Base-by-base conservation (phyloP, 2,113 vertebrate species). In the Accipiter cooperii region DNA sequence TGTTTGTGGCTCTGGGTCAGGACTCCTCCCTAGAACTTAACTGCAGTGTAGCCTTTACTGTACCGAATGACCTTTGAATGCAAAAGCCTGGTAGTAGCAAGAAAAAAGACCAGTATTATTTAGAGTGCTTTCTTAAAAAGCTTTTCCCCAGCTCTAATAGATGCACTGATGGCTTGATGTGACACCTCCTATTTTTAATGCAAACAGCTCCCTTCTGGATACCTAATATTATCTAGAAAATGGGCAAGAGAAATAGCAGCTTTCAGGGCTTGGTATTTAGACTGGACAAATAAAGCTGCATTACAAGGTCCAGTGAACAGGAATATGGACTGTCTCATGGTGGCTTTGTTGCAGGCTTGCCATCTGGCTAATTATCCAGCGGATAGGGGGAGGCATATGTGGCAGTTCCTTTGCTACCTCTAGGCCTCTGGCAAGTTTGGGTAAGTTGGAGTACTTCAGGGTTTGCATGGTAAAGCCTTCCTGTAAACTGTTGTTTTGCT, bases 241-340 rank as follows among this genome's bases (percentile, higher is more conserved):
- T 21, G 63, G 89, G 84, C 36, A 81, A 88, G 77, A 96, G 94
- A 97, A 93, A 86, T 33, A 75, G 81, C 89, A 93, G 91, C 89
- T 97, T 95, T 97, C 77, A 87, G 89, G 63, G 57, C 68, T 95
- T 97, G 89, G 54, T 97, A 88, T 97, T 97, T 96, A 96, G 54
- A 95, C 80, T 95, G 96, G 90, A 97, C 85, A 98, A 97, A 97
- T 93, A 93, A 96, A 97, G 89, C 96, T 97, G 84, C 87, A 91
- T 98, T 98, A 96, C 77, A 93, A 29, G 51, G 17, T 95, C 92
- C 61, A 33, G 76, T 93, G 95, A 97, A 94, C 84, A 26, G 79
- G 86, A 94, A 77, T 96, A 89, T 66, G 75, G 92, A 51, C 65
- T 80, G 44, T 78, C 92, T 92, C 16, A 40, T 94, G 93, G 96